Percentiles rank a stretch among this genome's conserved stretches.
phyloP scores from a whole-genome alignment of 30 jellyfish, hydroid and myxozoan species.

The Chironex yamaguchii region DNA sequence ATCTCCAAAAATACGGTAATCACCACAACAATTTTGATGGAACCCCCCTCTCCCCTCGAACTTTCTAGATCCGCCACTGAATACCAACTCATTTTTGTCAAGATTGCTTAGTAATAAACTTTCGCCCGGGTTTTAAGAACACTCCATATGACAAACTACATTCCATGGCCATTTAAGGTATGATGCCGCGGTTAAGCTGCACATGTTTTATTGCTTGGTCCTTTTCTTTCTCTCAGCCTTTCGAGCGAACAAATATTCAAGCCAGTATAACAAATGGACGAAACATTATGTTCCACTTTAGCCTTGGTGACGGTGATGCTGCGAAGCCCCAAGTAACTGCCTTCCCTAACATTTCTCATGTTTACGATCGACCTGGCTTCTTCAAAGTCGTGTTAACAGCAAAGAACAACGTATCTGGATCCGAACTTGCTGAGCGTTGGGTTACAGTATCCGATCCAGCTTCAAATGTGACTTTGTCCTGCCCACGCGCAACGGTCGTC shows the following conservation, averaged over 20 bases:
- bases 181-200: no score
- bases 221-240: no score
- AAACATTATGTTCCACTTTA: slow-evolving; percentile 39
- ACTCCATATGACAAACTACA: no score
- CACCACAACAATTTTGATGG: no score
- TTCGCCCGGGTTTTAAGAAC: no score
- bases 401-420: slow-evolving; percentile 80
- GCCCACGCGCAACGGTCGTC: slow-evolving; percentile 76
- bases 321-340: slow-evolving; percentile 41
- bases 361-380: slow-evolving; percentile 77
- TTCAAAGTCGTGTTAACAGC: slow-evolving; percentile 78
- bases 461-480: slow-evolving; percentile 47
- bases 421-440: slow-evolving; percentile 27
- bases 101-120: no score
- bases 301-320: slow-evolving; percentile 81
- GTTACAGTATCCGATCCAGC: slow-evolving; percentile 64
- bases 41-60: no score
- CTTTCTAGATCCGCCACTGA: no score
- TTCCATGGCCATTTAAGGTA: no score
- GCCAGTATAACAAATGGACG: slow-evolving; percentile 69
- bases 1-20: no score
- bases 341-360: slow-evolving; percentile 67
- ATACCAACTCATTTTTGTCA: no score
- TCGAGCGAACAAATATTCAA: slow-evolving; percentile 48
- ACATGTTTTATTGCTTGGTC: no score